Conservation (phyloP, 2,888 invertebrate species). For the Lypha dubia region DNA sequence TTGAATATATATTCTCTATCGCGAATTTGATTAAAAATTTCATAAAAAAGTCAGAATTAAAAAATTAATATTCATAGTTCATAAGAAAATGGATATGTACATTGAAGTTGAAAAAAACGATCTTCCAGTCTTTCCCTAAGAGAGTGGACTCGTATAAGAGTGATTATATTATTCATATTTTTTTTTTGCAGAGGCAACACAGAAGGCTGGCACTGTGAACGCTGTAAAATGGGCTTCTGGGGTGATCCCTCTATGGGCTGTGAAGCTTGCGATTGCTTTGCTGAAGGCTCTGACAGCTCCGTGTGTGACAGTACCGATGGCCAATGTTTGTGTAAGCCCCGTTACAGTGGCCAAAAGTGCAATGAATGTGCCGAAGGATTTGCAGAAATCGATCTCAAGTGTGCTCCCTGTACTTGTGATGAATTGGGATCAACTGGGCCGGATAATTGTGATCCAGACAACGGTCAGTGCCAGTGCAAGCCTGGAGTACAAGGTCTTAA, state of each 20-base stretch:
- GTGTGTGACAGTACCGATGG: conserved; percentile 90
- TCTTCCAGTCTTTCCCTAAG: too few species aligned
- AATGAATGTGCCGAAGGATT: conserved; percentile 87
- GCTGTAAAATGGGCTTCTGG: conserved; percentile 87
- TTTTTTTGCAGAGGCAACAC: conserved; percentile 83
- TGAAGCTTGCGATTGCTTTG: conserved; percentile 90
- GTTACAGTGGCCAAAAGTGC: conserved; percentile 89
- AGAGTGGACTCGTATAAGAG: too few species aligned
- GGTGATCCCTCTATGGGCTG: conserved; percentile 88
- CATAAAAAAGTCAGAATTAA: too few species aligned
- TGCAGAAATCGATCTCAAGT: conserved; percentile 91
- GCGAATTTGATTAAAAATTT: too few species aligned
- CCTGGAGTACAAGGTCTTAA: conserved; percentile 90
- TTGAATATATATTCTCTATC: too few species aligned
- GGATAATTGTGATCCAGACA: conserved; percentile 88
- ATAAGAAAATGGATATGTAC: too few species aligned
- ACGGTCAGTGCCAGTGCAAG: conserved; percentile 92
- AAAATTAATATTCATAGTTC: too few species aligned
- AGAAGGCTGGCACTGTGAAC: conserved; percentile 88
- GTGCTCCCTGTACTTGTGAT: conserved; percentile 92
- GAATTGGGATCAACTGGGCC: conserved; percentile 86
- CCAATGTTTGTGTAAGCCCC: conserved; percentile 89
- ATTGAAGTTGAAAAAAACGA: too few species aligned
- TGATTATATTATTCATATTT: neutral
- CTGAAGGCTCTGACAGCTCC: conserved; percentile 88